Evolutionary conservation across 2,888 invertebrate genomes (phyloP).

Genomic region (Philhelius pedissequus): DNA sequence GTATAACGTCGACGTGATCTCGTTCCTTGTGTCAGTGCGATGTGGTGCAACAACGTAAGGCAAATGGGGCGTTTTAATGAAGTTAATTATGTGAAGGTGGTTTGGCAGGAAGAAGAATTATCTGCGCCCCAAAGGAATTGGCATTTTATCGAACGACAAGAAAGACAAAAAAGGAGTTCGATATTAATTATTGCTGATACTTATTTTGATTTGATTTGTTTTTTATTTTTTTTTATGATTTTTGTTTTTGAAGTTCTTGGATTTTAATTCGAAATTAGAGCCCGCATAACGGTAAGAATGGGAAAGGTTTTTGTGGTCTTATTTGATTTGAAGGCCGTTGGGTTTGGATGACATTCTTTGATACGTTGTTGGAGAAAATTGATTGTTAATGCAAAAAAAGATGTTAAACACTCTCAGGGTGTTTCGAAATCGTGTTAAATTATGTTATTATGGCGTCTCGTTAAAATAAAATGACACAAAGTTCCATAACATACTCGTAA

Average conservation of each 20-base stretch:
- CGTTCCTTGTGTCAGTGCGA: background rate
- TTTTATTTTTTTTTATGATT: background rate
- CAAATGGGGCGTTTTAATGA: conserved; percentile 67
- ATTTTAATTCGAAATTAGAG: background rate
- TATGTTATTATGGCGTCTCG: no score
- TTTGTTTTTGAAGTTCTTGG: background rate
- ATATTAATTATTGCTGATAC: conserved; percentile 33
- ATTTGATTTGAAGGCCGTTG: no score
- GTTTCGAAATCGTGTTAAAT: no score
- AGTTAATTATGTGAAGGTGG: conserved; percentile 68
- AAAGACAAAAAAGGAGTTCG: background rate
- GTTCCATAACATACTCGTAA: no score
- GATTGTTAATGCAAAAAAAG: no score
- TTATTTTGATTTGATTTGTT: conserved; percentile 21
- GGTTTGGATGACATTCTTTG: no score
- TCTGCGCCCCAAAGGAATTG: conserved; percentile 40
- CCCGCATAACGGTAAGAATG: no score
- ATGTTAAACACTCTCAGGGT: no score
- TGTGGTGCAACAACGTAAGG: background rate
- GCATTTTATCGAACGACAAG: conserved; percentile 17
- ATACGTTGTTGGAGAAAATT: no score
- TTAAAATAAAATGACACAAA: no score
- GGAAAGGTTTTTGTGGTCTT: no score
- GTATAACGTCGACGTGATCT: background rate
- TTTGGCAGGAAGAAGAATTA: conserved; percentile 65